These are phyloP conservation scores for Dromas ardeola DNA, from an alignment of 2,113 vertebrate species.

Conservation along the genomic window DNA sequence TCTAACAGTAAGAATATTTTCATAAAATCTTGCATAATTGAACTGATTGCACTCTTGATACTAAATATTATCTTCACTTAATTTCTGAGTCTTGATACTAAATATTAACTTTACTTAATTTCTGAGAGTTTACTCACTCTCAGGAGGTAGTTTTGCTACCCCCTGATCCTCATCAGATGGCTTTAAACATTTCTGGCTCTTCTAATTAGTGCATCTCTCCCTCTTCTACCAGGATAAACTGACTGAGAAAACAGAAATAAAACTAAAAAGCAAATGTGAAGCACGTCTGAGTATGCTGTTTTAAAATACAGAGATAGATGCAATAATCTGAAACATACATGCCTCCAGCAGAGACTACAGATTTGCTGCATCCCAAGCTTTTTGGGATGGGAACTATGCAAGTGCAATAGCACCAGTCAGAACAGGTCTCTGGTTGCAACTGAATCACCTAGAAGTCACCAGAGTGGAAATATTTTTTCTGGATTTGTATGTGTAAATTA, in stretches of 20 bases:
- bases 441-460: not conserved
- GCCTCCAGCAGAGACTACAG: not conserved
- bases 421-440: not conserved
- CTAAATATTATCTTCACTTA: not conserved
- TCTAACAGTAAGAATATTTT: not conserved
- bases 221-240: not conserved
- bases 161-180: not conserved
- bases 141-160: not conserved
- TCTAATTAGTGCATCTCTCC: not conserved
- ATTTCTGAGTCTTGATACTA: not conserved
- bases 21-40: not conserved
- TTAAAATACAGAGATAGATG: not conserved
- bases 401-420: not conserved
- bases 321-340: not conserved
- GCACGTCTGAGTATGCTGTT: rapidly evolving
- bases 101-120: not conserved
- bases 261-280: not conserved
- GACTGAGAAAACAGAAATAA: not conserved
- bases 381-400: not conserved
- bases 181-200: not conserved
- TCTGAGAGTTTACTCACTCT: not conserved
- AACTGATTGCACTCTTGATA: not conserved
- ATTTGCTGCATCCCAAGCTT: not conserved
- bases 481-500: not conserved
- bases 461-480: not conserved